Evolutionary conservation across 2,888 invertebrate genomes (phyloP).

Genomic region (Koerneria pararmatus): DNA sequence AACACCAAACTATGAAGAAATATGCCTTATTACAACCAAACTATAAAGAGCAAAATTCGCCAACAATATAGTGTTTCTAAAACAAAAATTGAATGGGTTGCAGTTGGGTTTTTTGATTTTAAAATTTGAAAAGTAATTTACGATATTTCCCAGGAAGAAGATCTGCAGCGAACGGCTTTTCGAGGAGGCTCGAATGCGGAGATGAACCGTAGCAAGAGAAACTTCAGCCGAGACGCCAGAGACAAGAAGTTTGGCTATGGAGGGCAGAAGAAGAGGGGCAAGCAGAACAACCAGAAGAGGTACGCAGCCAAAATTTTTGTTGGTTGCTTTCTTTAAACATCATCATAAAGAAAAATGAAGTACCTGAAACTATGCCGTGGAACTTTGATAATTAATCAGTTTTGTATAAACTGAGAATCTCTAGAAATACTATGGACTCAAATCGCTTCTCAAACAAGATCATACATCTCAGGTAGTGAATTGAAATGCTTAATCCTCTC

Average conservation of each 20-base stretch:
- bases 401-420: too few relatives aligned
- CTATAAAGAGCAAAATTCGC: too few relatives aligned
- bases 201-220: slow-evolving; percentile 5
- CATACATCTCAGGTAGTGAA: too few relatives aligned
- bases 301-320: slow-evolving; percentile 21
- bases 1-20: too few relatives aligned
- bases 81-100: slow-evolving; percentile 2
- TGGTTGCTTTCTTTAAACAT: slow-evolving; percentile 9
- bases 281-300: slow-evolving; percentile 78
- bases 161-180: slow-evolving; percentile 12
- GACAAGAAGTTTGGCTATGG: slow-evolving; percentile 89
- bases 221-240: slow-evolving; percentile 26
- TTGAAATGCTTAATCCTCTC: too few relatives aligned
- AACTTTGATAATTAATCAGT: too few relatives aligned
- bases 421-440: too few relatives aligned
- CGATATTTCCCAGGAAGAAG: slow-evolving; percentile 30
- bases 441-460: too few relatives aligned
- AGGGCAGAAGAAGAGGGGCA: slow-evolving; percentile 85
- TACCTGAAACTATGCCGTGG: too few relatives aligned
- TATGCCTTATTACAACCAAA: too few relatives aligned
- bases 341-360: not conserved
- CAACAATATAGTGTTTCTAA: too few relatives aligned
- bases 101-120: not conserved
- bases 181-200: slow-evolving; percentile 22
- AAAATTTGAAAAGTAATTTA: not conserved